Evolutionary conservation across 2,888 invertebrate genomes (phyloP).

Genomic region (Orthosia incerta): DNA sequence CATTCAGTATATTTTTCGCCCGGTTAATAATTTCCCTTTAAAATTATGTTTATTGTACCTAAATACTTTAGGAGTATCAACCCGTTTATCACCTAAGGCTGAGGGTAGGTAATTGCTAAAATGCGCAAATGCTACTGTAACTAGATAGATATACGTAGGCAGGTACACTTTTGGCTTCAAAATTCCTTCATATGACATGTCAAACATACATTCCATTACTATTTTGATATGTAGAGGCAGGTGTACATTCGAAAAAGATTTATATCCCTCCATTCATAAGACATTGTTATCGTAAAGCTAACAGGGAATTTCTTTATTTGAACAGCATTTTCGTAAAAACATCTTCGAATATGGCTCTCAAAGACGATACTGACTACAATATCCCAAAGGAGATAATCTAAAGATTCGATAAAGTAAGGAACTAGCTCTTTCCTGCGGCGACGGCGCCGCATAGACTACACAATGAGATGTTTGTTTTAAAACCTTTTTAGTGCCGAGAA

Average conservation of each 20-base stretch:
- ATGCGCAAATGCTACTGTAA: no score
- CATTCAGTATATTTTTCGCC: no score
- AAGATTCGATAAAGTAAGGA: constrained; percentile 57
- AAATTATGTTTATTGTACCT: no score
- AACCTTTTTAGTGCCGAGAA: constrained; percentile 23
- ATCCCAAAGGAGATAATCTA: constrained; percentile 61
- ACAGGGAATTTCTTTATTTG: constrained; percentile 37
- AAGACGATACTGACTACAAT: constrained; percentile 50
- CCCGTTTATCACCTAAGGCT: no score
- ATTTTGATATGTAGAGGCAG: background rate
- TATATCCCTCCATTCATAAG: constrained; percentile 28
- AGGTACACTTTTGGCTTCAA: no score
- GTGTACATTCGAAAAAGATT: constrained; percentile 24
- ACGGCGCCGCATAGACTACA: constrained; percentile 35
- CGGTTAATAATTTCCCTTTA: no score
- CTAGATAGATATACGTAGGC: no score
- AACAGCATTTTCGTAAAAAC: constrained; percentile 37
- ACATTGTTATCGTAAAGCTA: constrained; percentile 44
- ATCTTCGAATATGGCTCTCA: constrained; percentile 39
- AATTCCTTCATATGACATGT: background rate
- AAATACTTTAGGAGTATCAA: no score
- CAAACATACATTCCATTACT: background rate
- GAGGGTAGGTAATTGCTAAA: no score
- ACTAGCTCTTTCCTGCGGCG: constrained; percentile 41
- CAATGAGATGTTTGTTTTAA: constrained; percentile 50